Base-by-base conservation (phyloP, 2,797 vertebrate genomes). In the Pangasius macronema region DNA sequence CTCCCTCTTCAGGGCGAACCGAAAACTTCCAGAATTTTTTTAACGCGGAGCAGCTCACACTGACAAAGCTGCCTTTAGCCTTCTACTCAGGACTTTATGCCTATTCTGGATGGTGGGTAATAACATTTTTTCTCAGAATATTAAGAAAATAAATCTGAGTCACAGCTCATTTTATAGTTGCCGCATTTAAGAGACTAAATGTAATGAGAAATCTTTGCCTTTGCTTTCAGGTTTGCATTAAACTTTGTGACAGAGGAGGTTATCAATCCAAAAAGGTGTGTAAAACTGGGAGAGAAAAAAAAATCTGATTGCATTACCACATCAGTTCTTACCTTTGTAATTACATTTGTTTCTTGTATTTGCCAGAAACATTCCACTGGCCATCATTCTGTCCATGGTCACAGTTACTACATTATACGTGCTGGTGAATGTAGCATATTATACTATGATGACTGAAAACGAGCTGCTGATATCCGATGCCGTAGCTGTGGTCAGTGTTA, bases 361-460 rank as follows among this genome's bases (percentile, higher is more conserved):
- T 87, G 2, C 92, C 95, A 97, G 97, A 95, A 97, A 95, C 86
- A 93, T 97, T 91, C 98, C 98, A 11, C 94, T 99, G 67, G 97
- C 98, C 53, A 98, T 99, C 92, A 96, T 94, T 88, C 93, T 94
- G 91, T 99, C 99, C 93, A 99, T 99, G 96, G 95, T 94, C 90
- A 95, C 96, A 7, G 97, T 99, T 91, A 99, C 97, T 0, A 77
- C 97, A 77, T 96, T 96, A 90, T 99, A 99, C 2, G 96, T 99
- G 91, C 95, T 99, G 72, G 96, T 97, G 46, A 99, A 99, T 22
- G 97, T 99, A 93, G 94, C 95, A 87, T 99, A 99, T 95, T 99
- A 98, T 92, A 97, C 97, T 30, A 91, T 97, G 93, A 97, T 99
- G 93, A 97, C 96, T 2, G 96, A 97, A 0, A 94, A 95, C 67